Conservation (phyloP, 37 sponge, comb jelly and placozoan species). For the Geodia barretti region DNA sequence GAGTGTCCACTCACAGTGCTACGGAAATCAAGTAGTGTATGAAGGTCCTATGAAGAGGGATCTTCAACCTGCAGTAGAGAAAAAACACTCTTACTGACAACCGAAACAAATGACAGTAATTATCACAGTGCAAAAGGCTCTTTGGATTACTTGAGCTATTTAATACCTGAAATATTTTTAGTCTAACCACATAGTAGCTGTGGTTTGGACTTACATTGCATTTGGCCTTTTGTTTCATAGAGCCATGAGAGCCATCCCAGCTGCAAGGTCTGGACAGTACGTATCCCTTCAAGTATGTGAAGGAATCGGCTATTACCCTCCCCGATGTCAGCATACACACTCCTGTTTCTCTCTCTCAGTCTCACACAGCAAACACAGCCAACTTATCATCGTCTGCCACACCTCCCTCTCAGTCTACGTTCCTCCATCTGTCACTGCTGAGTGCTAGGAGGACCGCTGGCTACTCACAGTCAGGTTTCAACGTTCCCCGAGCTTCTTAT, state of each 20-base stretch:
- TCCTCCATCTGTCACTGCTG: conserved; percentile 31
- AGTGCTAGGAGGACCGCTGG: conserved; percentile 14
- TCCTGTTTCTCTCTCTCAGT: conserved; percentile 9
- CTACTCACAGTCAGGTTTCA: conserved; percentile 23
- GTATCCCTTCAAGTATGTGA: conserved; percentile 57
- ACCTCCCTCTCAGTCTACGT: conserved; percentile 35
- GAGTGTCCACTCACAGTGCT: too few species aligned
- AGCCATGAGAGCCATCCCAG: conserved; percentile 55
- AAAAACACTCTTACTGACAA: too few species aligned
- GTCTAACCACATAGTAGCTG: neutral
- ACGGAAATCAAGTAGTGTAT: too few species aligned
- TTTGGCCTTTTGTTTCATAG: conserved; percentile 13
- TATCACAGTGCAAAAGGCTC: too few species aligned
- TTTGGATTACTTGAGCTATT: too few species aligned
- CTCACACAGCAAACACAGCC: conserved; percentile 37
- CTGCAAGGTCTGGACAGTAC: conserved; percentile 73
- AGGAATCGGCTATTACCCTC: conserved; percentile 38
- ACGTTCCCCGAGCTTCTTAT: conserved; percentile 16
- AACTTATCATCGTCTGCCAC: conserved; percentile 69
- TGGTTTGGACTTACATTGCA: too few species aligned
- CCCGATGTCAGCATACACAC: conserved; percentile 51
- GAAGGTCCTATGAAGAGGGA: too few species aligned
- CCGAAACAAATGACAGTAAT: too few species aligned
- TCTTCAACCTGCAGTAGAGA: too few species aligned
- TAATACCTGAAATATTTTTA: neutral